Conservation (phyloP, 2,888 invertebrate genomes). For the Drosophila fulvimacula region DNA sequence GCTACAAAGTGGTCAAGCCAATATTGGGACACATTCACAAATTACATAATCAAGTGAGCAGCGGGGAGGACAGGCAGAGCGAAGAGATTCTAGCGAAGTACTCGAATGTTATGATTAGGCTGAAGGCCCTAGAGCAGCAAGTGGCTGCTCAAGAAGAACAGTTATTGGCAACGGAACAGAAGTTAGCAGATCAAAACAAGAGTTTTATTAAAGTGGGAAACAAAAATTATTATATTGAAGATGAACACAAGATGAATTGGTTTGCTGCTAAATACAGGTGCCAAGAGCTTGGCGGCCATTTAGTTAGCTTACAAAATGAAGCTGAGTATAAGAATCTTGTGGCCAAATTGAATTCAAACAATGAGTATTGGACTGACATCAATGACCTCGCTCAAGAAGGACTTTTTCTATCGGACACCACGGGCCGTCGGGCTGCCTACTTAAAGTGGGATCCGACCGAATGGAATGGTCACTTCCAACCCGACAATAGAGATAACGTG, state of each 20-base stretch:
- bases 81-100: background rate
- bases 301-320: background rate
- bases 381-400: conserved; percentile 1
- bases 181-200: background rate
- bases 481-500: background rate
- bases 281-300: background rate
- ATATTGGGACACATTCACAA: background rate
- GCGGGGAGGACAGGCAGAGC: background rate
- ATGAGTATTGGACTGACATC: background rate
- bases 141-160: no score
- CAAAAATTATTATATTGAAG: background rate
- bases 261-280: background rate
- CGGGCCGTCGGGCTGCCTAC: background rate
- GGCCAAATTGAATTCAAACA: background rate
- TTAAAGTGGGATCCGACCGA: background rate
- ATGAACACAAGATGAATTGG: background rate
- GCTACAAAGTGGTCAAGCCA: background rate
- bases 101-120: background rate
- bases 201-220: background rate
- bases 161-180: background rate
- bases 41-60: background rate
- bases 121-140: background rate
- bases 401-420: background rate
- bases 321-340: background rate
- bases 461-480: background rate